Percentiles rank a stretch among this genome's conserved stretches.
Evolutionary conservation across 2,888 invertebrate species (phyloP).

Genomic region (Nasonia oneida): DNA sequence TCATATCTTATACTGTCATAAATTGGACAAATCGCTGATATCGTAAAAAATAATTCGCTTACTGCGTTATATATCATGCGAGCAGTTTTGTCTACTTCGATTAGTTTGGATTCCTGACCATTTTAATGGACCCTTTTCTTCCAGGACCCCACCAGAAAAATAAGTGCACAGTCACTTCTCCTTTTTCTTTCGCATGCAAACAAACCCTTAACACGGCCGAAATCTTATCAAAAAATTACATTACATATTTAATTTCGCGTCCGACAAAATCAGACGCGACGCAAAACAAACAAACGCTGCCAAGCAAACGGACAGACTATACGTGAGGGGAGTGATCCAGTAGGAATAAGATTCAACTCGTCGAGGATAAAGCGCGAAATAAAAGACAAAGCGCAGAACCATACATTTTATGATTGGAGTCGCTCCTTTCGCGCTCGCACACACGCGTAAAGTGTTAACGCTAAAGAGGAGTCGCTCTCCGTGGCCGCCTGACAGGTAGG

Average conservation of each 20-base stretch:
- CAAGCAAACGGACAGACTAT: constrained; percentile 6
- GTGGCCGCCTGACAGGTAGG: constrained; percentile 70
- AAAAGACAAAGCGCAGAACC: constrained; percentile 32
- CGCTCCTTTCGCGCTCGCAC: background rate
- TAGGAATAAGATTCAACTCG: constrained; percentile 17
- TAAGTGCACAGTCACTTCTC: background rate
- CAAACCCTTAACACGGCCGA: background rate
- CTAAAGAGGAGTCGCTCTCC: constrained; percentile 42
- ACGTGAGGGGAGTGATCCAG: background rate
- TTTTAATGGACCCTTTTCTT: too few relatives aligned
- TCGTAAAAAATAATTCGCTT: too few relatives aligned
- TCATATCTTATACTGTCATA: too few relatives aligned
- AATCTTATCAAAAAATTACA: constrained; percentile 24
- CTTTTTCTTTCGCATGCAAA: background rate
- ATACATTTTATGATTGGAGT: constrained; percentile 49
- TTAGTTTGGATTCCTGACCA: too few relatives aligned
- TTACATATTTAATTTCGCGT: constrained; percentile 14
- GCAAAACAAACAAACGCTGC: constrained; percentile 10
- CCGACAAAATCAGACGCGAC: background rate
- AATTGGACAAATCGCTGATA: too few relatives aligned
- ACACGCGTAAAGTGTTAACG: constrained; percentile 58
- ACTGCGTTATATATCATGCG: too few relatives aligned
- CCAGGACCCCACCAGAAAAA: background rate
- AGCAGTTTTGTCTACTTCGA: too few relatives aligned
- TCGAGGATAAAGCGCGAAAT: constrained; percentile 20